Conservation (phyloP, 2,113 vertebrate species). For the Echinops telfairi region DNA sequence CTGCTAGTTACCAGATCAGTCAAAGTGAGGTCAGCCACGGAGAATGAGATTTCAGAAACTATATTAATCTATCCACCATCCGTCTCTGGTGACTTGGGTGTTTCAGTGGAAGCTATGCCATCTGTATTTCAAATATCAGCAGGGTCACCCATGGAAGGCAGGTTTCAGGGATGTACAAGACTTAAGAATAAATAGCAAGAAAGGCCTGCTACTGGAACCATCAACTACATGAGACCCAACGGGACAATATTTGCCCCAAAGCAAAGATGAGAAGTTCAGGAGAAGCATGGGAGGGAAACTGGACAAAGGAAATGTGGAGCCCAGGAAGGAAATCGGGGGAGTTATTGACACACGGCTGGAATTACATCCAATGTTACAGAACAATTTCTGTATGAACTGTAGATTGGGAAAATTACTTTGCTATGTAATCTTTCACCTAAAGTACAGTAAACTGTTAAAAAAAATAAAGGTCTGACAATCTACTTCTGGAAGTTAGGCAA, state of each 20-base stretch:
- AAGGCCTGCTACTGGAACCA: neutral
- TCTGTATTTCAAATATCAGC: neutral
- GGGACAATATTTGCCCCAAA: too few relatives aligned
- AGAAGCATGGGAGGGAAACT: too few relatives aligned
- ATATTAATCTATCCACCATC: neutral
- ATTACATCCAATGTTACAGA: too few relatives aligned
- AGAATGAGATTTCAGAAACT: neutral
- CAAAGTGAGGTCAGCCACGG: neutral
- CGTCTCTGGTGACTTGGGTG: neutral
- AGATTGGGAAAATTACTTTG: too few relatives aligned
- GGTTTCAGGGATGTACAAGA: neutral
- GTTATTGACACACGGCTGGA: too few relatives aligned
- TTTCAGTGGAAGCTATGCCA: neutral
- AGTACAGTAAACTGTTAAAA: too few relatives aligned
- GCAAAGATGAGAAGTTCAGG: too few relatives aligned
- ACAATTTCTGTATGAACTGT: too few relatives aligned
- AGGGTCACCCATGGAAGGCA: neutral
- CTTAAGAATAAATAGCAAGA: neutral
- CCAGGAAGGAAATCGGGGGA: too few relatives aligned
- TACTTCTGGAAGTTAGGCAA: neutral
- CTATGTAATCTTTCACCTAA: too few relatives aligned
- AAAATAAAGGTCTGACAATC: neutral
- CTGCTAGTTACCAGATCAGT: neutral
- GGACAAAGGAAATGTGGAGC: too few relatives aligned
- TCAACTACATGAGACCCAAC: too few relatives aligned